phyloP scores from a whole-genome alignment of 2,888 invertebrate species.

The Campopleginae sp. region DNA sequence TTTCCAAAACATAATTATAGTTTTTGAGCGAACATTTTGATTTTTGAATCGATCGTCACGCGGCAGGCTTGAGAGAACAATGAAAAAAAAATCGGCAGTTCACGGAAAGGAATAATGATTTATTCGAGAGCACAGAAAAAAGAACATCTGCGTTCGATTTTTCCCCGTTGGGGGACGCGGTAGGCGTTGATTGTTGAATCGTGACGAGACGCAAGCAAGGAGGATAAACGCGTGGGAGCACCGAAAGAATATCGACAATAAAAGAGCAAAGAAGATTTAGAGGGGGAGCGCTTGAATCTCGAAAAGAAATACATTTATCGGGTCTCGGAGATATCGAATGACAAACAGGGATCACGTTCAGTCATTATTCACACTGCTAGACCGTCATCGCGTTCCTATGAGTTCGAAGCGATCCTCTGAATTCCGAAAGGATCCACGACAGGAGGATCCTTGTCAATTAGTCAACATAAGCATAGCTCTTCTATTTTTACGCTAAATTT shows the following conservation, averaged over 20 bases:
- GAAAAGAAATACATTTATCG: constrained; percentile 53
- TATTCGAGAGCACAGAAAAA: not conserved
- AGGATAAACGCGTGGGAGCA: constrained; percentile 43
- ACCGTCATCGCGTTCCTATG: constrained; percentile 5
- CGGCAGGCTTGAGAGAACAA: not conserved
- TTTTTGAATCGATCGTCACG: not conserved
- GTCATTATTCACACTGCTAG: constrained; percentile 55
- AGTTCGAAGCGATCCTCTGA: not conserved
- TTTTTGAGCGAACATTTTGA: not conserved
- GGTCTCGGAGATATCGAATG: constrained; percentile 49
- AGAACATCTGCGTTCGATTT: not conserved
- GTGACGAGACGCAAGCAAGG: constrained; percentile 56
- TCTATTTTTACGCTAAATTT: constrained; percentile 29
- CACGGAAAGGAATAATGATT: not conserved
- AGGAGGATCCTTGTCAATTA: not conserved
- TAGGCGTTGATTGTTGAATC: constrained; percentile 44
- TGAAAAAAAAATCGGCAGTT: not conserved
- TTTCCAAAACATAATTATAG: not conserved
- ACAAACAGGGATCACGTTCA: constrained; percentile 60
- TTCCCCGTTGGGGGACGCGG: not conserved
- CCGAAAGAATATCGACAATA: constrained; percentile 22
- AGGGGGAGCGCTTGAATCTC: constrained; percentile 26
- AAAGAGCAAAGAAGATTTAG: constrained; percentile 37
- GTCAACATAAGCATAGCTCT: constrained; percentile 11
- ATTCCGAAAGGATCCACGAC: not conserved